These are phyloP conservation scores for Nebria ingens DNA, from an alignment of 1,140 invertebrate species.

Conservation along the genomic window DNA sequence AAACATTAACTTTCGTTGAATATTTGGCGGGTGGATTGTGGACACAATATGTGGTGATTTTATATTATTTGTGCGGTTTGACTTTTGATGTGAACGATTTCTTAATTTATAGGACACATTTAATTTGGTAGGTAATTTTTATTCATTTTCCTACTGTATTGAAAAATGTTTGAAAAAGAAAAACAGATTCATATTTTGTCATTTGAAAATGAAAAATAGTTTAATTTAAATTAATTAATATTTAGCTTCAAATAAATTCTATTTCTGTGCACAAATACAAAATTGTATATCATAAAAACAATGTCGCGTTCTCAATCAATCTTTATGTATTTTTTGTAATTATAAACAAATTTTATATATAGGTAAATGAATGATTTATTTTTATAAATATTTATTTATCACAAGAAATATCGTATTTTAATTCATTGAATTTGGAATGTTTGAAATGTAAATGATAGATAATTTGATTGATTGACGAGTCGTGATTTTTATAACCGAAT, in stretches of 20 bases:
- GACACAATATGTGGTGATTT: not conserved
- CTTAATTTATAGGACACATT: not conserved
- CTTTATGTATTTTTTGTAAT: too few relatives aligned
- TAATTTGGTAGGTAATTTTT: not conserved
- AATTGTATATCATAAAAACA: too few relatives aligned
- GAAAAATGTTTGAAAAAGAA: too few relatives aligned
- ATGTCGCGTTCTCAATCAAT: too few relatives aligned
- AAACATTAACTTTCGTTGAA: too few relatives aligned
- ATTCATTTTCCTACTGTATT: not conserved
- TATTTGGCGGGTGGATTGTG: not conserved
- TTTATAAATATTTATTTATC: too few relatives aligned
- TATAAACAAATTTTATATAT: too few relatives aligned
- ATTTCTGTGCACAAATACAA: too few relatives aligned
- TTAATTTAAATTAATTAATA: not conserved
- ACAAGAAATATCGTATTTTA: not conserved
- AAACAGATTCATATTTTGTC: not conserved
- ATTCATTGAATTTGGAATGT: not conserved
- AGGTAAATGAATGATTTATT: too few relatives aligned
- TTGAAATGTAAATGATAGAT: not conserved
- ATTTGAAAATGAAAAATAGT: not conserved
- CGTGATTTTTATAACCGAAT: too few relatives aligned
- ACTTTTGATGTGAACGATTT: not conserved
- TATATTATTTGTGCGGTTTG: not conserved
- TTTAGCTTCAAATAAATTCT: too few relatives aligned
- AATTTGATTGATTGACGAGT: too few relatives aligned